Percentiles rank a stretch among this genome's conserved stretches.
Evolutionary conservation across 2,113 vertebrate species (phyloP).

Genomic region (Pandion haliaetus): DNA sequence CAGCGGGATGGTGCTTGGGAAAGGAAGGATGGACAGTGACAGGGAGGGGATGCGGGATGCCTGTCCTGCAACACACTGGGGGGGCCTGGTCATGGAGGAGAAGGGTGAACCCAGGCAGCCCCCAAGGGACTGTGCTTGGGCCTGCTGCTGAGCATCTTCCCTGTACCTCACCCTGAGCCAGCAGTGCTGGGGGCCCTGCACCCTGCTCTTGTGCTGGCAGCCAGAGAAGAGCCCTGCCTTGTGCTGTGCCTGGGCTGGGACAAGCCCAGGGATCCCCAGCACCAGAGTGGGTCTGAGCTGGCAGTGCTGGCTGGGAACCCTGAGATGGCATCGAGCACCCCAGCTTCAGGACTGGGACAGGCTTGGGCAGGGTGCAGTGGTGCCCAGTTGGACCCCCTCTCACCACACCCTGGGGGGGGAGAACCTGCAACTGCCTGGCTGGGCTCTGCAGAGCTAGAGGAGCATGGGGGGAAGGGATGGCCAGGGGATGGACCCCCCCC

Average conservation of each 20-base stretch:
- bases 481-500: background rate
- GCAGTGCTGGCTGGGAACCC: background rate
- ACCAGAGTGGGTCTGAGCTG: background rate
- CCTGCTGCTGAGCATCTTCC: background rate
- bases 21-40: background rate
- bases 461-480: accelerated
- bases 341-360: background rate
- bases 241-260: background rate
- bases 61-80: too few species aligned
- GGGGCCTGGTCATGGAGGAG: background rate
- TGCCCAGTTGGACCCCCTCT: background rate
- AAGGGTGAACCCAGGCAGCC: accelerated
- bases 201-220: background rate
- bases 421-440: accelerated
- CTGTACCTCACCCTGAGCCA: background rate
- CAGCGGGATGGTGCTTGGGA: background rate
- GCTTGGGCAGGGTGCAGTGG: background rate
- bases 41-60: background rate
- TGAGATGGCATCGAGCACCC: accelerated
- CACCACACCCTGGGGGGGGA: background rate
- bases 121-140: background rate
- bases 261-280: background rate
- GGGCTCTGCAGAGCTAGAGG: background rate
- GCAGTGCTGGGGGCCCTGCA: background rate
- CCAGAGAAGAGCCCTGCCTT: background rate